Evolutionary conservation across 2,888 invertebrate species (phyloP), one percentile per base, ranked within the genome.

Genomic region (Tenthredo notha): DNA sequence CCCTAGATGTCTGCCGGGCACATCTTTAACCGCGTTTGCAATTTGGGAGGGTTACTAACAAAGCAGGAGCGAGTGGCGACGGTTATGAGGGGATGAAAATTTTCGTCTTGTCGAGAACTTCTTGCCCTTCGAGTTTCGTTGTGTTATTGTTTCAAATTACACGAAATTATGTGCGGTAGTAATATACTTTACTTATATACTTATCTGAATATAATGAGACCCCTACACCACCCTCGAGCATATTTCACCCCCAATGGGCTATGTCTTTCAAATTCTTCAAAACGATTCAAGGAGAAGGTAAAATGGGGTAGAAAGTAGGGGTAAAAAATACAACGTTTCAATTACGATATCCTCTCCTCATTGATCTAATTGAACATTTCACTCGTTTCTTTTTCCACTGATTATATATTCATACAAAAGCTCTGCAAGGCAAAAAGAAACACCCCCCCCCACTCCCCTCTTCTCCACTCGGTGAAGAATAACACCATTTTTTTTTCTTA

Each of bases 111-210:
- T 18, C 2, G 54, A 54, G 54, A 54, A 40, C 40, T 54, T 50
- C 37, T 40, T 84, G 15, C 29, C 18, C 7, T 85, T 21, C 21
- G 47, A 25, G 18, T 43, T 77, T 43, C 37, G 74, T 84, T 84
- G 67, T 83, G 67, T 83, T 83, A 70, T 83, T 83, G 83, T 83
- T 80, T 83, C 47, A 47, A 65, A 83, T 77, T 74, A 80, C 47
- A 43, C 65, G 18, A 29, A 43, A 47, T 83, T 80, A 61, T 29
- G 37, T 43, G 18, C 37, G 43, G 43, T 43, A 43, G 21, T 54
- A 43, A 80, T 80, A 43, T 40, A 61, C 40, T 80, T 65, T 5
- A 80, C 80, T 21, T 67, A 18, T 29, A 65, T 33, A 67, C 33
- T 33, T 67, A 12, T 67, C 12, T 15, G 25, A 29, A 33, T 67